Evolutionary conservation across 2,113 vertebrate genomes (phyloP).

Genomic region (Chitala chitala): DNA sequence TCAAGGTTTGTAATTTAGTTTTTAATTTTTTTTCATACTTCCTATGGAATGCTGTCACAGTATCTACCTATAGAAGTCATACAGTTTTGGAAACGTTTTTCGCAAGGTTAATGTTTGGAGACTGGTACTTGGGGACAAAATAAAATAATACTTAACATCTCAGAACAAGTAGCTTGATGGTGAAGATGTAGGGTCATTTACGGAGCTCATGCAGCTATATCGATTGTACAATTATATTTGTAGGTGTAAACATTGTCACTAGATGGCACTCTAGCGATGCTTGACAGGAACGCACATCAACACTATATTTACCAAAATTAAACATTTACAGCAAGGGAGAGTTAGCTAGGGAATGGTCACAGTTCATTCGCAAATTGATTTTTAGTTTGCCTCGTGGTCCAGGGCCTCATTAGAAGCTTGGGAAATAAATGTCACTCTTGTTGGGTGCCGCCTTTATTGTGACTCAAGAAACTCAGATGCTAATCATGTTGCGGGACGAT

Average conservation of each 20-base stretch:
- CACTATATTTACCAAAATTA: neutral
- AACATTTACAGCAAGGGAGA: neutral
- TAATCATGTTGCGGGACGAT: neutral
- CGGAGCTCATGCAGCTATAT: no score
- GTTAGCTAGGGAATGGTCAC: neutral
- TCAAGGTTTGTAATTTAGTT: no score
- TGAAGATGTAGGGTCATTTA: no score
- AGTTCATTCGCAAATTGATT: neutral
- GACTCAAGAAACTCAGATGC: slow-evolving; percentile 8
- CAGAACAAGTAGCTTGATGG: no score
- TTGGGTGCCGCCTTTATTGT: slow-evolving; percentile 7
- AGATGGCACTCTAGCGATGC: slow-evolving; percentile 10
- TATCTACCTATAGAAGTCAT: no score
- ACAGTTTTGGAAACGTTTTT: no score
- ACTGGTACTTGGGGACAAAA: no score
- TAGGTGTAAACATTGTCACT: neutral
- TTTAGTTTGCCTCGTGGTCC: neutral
- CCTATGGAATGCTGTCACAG: no score
- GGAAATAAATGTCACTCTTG: slow-evolving; percentile 5
- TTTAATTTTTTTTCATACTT: no score
- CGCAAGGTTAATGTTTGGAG: no score
- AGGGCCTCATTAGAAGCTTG: neutral
- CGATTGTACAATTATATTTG: neutral
- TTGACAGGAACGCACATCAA: neutral
- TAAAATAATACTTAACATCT: no score